phyloP scores from a whole-genome alignment of 2,113 vertebrate species.

The Girardinichthys multiradiatus region DNA sequence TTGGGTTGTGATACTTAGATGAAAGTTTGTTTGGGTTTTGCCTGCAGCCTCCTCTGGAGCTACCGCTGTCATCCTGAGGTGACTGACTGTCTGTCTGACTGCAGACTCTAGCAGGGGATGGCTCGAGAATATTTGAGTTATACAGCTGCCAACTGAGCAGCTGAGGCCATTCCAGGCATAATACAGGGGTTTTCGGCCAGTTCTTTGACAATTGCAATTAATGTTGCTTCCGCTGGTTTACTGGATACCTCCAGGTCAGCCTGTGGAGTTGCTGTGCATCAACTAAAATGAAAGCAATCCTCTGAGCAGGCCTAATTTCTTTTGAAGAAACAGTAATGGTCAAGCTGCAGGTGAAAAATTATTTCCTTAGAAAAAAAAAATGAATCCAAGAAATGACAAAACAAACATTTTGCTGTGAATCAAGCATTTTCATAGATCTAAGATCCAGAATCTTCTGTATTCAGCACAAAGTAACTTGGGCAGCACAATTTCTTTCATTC shows the following conservation, averaged over 20 bases:
- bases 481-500: too few species aligned
- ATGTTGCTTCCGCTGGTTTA: constrained; percentile 38
- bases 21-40: constrained; percentile 66
- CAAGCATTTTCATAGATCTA: neutral
- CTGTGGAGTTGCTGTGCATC: constrained; percentile 6
- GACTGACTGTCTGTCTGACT: constrained; percentile 47
- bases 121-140: constrained; percentile 45
- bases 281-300: constrained; percentile 17
- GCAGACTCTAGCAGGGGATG: constrained; percentile 28
- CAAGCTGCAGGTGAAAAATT: neutral
- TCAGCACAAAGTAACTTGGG: neutral
- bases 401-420: neutral
- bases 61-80: constrained; percentile 48
- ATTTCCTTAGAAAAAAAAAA: neutral
- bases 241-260: constrained; percentile 37
- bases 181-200: constrained; percentile 27
- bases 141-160: constrained; percentile 27
- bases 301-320: neutral
- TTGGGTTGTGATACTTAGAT: constrained; percentile 54
- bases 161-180: constrained; percentile 19
- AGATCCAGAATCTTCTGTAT: neutral
- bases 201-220: constrained; percentile 49
- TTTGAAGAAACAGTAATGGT: neutral
- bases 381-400: neutral
- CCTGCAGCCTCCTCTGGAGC: constrained; percentile 62